Evolutionary conservation across 2,113 vertebrate species (phyloP).

Genomic region (Lagopus muta): DNA sequence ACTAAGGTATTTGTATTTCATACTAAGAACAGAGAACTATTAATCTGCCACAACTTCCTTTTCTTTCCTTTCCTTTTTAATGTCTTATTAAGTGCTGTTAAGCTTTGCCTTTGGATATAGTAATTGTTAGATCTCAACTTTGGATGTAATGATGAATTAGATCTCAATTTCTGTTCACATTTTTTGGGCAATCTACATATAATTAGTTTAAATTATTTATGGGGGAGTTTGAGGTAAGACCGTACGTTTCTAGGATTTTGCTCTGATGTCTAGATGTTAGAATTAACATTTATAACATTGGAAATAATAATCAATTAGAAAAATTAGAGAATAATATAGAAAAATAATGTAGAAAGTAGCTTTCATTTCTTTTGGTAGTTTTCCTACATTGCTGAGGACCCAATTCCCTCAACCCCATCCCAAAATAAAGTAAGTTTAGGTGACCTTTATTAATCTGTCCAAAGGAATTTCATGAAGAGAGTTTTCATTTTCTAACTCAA

Average conservation of each 20-base stretch:
- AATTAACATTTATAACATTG: neutral
- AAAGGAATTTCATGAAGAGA: neutral
- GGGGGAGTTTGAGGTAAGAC: neutral
- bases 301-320: neutral
- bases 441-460: neutral
- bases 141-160: neutral
- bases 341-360: neutral
- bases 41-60: neutral
- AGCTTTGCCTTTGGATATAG: neutral
- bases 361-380: neutral
- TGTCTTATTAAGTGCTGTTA: neutral
- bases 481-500: neutral
- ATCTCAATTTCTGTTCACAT: neutral
- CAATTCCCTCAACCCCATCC: neutral
- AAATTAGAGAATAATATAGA: neutral
- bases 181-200: neutral
- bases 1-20: neutral
- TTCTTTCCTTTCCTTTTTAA: neutral
- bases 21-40: neutral
- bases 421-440: neutral
- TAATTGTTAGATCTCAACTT: neutral
- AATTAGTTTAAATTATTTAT: neutral
- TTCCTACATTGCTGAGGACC: neutral
- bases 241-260: neutral
- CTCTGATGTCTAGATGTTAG: neutral